phyloP scores from a whole-genome alignment of 2,797 vertebrate species.

The Paguma larvata region DNA sequence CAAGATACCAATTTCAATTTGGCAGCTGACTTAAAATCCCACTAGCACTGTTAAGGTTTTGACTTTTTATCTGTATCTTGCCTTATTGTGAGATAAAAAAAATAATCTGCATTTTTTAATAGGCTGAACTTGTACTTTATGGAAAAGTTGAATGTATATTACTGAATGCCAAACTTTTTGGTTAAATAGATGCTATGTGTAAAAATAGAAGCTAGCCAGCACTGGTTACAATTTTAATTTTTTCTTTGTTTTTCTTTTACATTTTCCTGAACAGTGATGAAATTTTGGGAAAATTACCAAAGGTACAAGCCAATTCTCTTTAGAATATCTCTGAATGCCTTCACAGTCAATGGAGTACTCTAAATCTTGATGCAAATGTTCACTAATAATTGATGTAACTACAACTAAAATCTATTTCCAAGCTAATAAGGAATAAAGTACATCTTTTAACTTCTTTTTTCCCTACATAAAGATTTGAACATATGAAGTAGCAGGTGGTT shows the following conservation, averaged over 20 bases:
- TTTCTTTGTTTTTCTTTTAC: conserved; percentile 2
- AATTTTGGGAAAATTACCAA: background rate
- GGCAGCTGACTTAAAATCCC: conserved; percentile 16
- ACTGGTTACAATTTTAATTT: background rate
- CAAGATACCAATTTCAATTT: conserved; percentile 47
- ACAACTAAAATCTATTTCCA: conserved; percentile 16
- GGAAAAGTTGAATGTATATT: background rate
- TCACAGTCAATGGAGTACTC: background rate
- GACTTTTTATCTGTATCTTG: conserved; percentile 8
- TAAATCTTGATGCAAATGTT: background rate
- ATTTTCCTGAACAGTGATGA: background rate
- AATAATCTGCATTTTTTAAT: background rate
- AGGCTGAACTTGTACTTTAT: conserved; percentile 38
- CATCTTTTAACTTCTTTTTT: background rate
- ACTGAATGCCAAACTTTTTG: background rate
- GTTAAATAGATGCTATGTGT: background rate
- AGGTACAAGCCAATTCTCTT: background rate
- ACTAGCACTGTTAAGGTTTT: conserved; percentile 16
- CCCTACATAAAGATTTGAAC: background rate
- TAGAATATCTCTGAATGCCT: background rate
- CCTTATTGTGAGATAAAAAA: background rate
- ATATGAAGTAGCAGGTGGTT: background rate
- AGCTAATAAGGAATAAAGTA: background rate
- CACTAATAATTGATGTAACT: conserved; percentile 22
- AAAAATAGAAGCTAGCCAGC: background rate